Percentiles rank a stretch among this genome's conserved stretches.
phyloP scores from a whole-genome alignment of 1,140 invertebrate species.

The Holcopasites calliopsidis region DNA sequence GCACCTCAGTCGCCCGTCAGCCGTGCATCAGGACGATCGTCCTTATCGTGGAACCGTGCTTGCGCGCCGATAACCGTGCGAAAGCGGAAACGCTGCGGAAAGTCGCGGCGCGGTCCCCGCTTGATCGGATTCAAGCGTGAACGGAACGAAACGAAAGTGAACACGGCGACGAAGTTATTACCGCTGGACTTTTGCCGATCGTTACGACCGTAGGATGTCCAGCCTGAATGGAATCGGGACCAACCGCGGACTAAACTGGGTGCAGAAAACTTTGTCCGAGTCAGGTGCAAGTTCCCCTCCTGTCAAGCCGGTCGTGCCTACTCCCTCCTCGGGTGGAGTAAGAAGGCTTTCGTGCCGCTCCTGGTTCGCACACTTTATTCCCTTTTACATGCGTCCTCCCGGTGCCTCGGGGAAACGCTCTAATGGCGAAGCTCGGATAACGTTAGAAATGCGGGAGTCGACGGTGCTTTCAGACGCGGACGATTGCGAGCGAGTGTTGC shows the following conservation, averaged over 20 bases:
- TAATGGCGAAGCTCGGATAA: too few species aligned
- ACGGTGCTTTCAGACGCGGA: too few species aligned
- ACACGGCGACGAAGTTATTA: not conserved
- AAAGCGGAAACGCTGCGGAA: not conserved
- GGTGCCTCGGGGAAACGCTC: not conserved
- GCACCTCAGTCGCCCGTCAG: too few species aligned
- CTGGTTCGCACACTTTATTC: constrained; percentile 8
- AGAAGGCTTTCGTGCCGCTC: not conserved
- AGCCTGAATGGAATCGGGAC: constrained; percentile 42
- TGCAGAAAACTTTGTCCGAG: constrained; percentile 34
- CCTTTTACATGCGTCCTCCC: constrained; percentile 7
- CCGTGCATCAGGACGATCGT: not conserved
- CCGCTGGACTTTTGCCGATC: not conserved
- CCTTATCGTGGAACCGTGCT: not conserved
- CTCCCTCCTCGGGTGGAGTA: too few species aligned
- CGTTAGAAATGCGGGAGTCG: too few species aligned
- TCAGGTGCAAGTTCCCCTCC: constrained; percentile 45
- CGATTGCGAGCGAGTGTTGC: too few species aligned
- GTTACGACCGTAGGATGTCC: constrained; percentile 4
- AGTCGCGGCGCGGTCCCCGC: too few species aligned
- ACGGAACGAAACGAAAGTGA: constrained; percentile 27
- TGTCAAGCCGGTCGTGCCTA: not conserved
- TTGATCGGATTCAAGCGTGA: not conserved
- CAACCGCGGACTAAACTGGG: constrained; percentile 45
- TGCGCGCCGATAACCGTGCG: too few species aligned